Percentiles rank a stretch among this genome's conserved stretches.
Conservation (phyloP, 2,113 vertebrate genomes). For the Neomonachus schauinslandi region DNA sequence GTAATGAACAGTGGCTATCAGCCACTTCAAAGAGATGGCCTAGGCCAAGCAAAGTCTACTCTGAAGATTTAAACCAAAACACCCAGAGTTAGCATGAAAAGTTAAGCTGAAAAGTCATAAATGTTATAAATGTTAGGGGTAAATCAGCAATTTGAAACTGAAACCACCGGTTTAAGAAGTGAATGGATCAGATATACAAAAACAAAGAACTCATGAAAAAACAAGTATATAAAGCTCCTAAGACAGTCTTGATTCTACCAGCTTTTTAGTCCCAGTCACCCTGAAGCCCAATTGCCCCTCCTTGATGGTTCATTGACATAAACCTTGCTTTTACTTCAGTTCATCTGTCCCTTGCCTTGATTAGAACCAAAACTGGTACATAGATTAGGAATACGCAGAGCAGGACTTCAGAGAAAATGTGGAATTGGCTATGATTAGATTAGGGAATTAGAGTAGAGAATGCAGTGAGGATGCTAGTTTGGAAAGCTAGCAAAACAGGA, state of each 20-base stretch:
- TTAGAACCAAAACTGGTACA: neutral
- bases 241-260: neutral
- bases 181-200: neutral
- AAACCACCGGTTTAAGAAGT: neutral
- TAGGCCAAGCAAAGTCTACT: neutral
- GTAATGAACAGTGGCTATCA: neutral
- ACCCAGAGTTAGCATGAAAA: neutral
- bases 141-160: neutral
- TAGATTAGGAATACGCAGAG: neutral
- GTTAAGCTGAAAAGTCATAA: neutral
- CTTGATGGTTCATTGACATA: neutral
- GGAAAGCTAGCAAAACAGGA: neutral
- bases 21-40: neutral
- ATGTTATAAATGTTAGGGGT: neutral
- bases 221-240: neutral
- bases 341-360: neutral
- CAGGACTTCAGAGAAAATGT: neutral
- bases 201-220: neutral
- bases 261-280: neutral
- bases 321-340: neutral
- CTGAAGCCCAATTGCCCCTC: neutral
- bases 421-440: neutral
- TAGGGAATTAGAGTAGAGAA: neutral
- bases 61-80: neutral
- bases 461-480: neutral